Evolutionary conservation across 2,888 invertebrate genomes (phyloP).

Genomic region (Aporophyla lueneburgensis): DNA sequence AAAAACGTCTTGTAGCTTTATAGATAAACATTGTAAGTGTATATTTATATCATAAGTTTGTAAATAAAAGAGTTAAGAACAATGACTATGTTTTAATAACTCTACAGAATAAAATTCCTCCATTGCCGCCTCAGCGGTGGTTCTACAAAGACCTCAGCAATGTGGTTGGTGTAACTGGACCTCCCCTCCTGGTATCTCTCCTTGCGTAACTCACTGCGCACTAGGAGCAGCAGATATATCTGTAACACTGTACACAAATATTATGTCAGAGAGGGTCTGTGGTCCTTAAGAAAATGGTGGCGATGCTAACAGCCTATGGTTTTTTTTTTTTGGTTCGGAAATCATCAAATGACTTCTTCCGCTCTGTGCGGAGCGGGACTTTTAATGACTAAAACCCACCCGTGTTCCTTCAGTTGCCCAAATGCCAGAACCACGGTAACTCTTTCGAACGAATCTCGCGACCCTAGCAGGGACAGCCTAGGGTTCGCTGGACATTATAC

Average conservation of each 20-base stretch:
- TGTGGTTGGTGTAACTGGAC: slow-evolving; percentile 70
- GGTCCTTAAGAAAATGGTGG: neutral
- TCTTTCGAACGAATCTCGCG: too few relatives aligned
- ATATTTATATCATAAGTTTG: neutral
- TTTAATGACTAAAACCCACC: too few relatives aligned
- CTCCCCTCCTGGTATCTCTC: slow-evolving; percentile 66
- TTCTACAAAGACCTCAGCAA: slow-evolving; percentile 64
- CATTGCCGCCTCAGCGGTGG: slow-evolving; percentile 50
- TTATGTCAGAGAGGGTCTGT: neutral
- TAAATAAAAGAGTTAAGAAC: slow-evolving; percentile 8
- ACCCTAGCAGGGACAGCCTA: too few relatives aligned
- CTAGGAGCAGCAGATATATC: slow-evolving; percentile 69
- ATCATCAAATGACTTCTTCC: too few relatives aligned
- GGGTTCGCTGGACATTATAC: too few relatives aligned
- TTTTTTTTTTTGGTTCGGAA: too few relatives aligned
- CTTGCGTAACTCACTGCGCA: slow-evolving; percentile 71
- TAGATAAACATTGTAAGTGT: neutral
- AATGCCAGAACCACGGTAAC: too few relatives aligned
- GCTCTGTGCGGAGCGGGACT: too few relatives aligned
- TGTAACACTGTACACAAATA: slow-evolving; percentile 65
- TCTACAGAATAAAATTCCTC: slow-evolving; percentile 45
- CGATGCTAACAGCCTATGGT: too few relatives aligned
- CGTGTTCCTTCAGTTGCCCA: too few relatives aligned
- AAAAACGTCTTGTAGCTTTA: neutral
- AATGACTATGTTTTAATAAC: slow-evolving; percentile 14